A percentile compares a stretch with the other conserved stretches of the same genome.
Conservation (phyloP, 2,797 vertebrate genomes). For the Argyrosomus regius region DNA sequence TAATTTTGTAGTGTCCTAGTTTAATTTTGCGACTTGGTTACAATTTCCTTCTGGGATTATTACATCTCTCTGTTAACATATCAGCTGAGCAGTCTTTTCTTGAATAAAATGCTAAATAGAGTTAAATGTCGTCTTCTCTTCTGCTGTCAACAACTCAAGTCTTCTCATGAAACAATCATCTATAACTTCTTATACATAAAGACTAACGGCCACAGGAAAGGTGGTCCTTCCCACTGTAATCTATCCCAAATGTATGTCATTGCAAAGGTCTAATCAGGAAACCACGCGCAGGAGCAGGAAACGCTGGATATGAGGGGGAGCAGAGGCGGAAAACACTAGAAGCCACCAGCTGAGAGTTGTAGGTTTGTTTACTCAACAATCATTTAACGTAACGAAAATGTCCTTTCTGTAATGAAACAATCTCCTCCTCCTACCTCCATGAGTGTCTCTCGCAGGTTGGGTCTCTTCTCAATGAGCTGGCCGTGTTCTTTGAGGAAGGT, state of each 20-base stretch:
- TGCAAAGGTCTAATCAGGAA: constrained; percentile 20
- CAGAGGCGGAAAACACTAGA: not conserved
- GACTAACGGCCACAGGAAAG: constrained; percentile 3
- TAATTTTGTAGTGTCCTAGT: not conserved
- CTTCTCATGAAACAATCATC: not conserved
- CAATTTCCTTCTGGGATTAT: not conserved
- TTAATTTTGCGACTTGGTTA: not conserved
- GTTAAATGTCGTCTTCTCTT: not conserved
- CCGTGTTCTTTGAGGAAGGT: constrained; percentile 98
- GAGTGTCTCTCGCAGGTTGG: constrained; percentile 94
- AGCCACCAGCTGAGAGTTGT: not conserved
- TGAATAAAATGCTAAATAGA: not conserved
- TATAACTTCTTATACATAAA: not conserved
- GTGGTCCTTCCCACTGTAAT: constrained; percentile 3
- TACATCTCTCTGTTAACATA: not conserved
- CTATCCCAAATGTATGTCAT: not conserved
- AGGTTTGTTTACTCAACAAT: constrained; percentile 7
- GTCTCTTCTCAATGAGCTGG: constrained; percentile 94
- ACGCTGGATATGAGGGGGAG: not conserved
- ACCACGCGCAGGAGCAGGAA: not conserved
- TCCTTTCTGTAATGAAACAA: not conserved
- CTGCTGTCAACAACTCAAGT: not conserved
- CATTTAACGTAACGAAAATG: not conserved
- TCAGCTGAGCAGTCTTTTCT: not conserved
- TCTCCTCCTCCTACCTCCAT: constrained; percentile 90